A percentile compares a stretch with the other conserved stretches of the same genome.
Conservation (phyloP, 2,888 invertebrate species). For the Cataglyphis albicans region DNA sequence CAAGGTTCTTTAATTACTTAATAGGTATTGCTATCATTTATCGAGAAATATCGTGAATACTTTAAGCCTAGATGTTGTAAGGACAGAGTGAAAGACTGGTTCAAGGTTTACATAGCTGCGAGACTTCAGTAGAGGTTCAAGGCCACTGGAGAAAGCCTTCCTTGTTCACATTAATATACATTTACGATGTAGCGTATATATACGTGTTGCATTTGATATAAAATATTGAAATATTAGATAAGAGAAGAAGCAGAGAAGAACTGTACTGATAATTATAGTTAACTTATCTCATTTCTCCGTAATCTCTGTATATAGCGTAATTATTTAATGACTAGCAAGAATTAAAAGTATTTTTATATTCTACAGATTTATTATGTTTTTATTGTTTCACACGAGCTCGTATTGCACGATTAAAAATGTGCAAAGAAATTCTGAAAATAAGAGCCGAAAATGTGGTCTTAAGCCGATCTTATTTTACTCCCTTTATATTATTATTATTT, state of each 20-base stretch:
- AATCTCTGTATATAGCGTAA: neutral
- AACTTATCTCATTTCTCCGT: neutral
- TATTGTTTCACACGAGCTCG: neutral
- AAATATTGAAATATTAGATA: slow-evolving; percentile 10
- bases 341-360: neutral
- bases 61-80: neutral
- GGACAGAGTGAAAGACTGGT: slow-evolving; percentile 80
- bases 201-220: neutral
- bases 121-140: slow-evolving; percentile 79
- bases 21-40: neutral
- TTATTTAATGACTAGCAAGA: neutral
- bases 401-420: neutral
- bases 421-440: slow-evolving; percentile 67
- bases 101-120: slow-evolving; percentile 83
- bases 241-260: neutral
- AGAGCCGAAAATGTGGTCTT: slow-evolving; percentile 41
- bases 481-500: neutral
- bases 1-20: neutral
- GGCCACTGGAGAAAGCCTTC: slow-evolving; percentile 82
- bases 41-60: neutral
- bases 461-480: neutral
- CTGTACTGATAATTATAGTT: neutral
- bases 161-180: slow-evolving; percentile 73
- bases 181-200: neutral
- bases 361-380: neutral